These are phyloP conservation scores for Microcebus griseorufus DNA, from an alignment of 2,113 vertebrate genomes.

Conservation along the genomic window DNA sequence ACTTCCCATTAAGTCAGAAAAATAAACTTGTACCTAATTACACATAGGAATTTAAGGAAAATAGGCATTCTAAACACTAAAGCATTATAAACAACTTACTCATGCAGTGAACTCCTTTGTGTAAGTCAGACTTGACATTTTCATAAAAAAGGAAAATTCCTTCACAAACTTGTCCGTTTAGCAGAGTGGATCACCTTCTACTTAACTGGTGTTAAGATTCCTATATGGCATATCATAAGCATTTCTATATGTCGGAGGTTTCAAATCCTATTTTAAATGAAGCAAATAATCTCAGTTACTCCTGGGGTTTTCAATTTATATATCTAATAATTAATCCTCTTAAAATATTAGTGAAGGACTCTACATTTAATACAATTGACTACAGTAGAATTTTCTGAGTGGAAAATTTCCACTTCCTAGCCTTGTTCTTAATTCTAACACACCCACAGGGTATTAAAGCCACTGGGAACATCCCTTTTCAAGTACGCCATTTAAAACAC, in stretches of 20 bases:
- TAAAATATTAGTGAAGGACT: constrained; percentile 39
- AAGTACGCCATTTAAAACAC: background rate
- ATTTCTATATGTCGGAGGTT: constrained; percentile 83
- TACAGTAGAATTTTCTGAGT: background rate
- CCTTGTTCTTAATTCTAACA: constrained; percentile 17
- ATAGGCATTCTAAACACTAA: constrained; percentile 15
- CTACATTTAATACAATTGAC: constrained; percentile 15
- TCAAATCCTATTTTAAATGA: constrained; percentile 81
- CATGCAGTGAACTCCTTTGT: background rate
- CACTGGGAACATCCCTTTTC: background rate
- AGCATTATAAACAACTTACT: background rate
- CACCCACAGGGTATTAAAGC: background rate
- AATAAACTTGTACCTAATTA: constrained; percentile 10
- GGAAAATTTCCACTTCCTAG: background rate
- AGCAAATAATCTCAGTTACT: constrained; percentile 52
- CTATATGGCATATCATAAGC: constrained; percentile 81
- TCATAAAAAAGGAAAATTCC: constrained; percentile 66
- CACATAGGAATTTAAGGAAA: background rate
- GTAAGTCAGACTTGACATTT: background rate
- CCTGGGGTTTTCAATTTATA: background rate
- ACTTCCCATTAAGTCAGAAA: constrained; percentile 32
- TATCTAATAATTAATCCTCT: constrained; percentile 21
- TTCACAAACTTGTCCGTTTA: constrained; percentile 80
- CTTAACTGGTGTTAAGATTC: constrained; percentile 82
- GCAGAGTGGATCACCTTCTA: constrained; percentile 83